Conservation (phyloP, 2,797 vertebrate genomes). For the Cichlasoma orientale region DNA sequence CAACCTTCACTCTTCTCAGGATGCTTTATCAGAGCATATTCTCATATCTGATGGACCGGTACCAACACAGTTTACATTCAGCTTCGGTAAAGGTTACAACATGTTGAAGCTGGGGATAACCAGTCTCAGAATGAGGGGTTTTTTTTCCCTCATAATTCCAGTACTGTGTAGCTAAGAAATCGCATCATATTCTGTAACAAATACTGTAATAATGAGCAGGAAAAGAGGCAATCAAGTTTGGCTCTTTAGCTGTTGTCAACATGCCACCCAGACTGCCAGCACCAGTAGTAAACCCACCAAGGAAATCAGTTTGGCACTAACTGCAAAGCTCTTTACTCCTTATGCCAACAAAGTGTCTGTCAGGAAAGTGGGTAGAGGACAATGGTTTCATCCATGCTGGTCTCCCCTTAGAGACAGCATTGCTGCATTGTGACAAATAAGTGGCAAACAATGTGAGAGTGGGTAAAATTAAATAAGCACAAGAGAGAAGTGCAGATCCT, state of each 20-base stretch:
- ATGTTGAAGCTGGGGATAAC: neutral
- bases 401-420: slow-evolving; percentile 17
- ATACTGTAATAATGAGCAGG: slow-evolving; percentile 62
- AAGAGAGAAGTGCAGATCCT: slow-evolving; percentile 21
- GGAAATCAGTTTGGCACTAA: slow-evolving; percentile 73
- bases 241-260: slow-evolving; percentile 67
- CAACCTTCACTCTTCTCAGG: neutral
- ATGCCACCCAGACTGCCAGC: slow-evolving; percentile 59
- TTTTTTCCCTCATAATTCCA: neutral
- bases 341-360: slow-evolving; percentile 67
- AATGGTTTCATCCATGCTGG: slow-evolving; percentile 40
- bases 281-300: slow-evolving; percentile 63
- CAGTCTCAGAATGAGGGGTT: neutral
- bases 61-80: neutral
- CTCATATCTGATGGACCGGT: neutral
- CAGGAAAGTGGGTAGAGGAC: slow-evolving; percentile 52
- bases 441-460: slow-evolving; percentile 48
- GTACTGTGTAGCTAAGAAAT: slow-evolving; percentile 30
- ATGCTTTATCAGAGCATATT: neutral
- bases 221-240: slow-evolving; percentile 65
- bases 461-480: slow-evolving; percentile 28
- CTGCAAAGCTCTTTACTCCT: slow-evolving; percentile 62
- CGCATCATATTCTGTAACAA: slow-evolving; percentile 56
- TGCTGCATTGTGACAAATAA: slow-evolving; percentile 43
- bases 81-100: neutral